Evolutionary conservation across 2,888 invertebrate genomes (phyloP).

Genomic region (Deladenus siricidicola): DNA sequence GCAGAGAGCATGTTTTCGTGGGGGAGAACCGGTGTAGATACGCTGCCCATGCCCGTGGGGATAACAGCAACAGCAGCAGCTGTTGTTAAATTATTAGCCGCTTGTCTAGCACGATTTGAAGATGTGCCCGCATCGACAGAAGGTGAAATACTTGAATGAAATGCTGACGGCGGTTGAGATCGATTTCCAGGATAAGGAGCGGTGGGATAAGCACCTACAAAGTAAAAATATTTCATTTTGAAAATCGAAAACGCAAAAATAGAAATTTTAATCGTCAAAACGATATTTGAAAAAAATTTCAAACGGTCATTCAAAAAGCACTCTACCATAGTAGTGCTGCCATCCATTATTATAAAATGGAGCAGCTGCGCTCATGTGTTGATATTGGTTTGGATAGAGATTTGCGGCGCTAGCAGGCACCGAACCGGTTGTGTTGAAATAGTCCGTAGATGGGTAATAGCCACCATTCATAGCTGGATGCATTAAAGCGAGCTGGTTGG

Average conservation of each 20-base stretch:
- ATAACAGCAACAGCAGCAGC: background rate
- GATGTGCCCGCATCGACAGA: background rate
- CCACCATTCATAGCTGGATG: background rate
- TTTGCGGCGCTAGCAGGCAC: background rate
- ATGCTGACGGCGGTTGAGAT: background rate
- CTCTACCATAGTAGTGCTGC: background rate
- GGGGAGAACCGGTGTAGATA: background rate
- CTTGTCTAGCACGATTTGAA: background rate
- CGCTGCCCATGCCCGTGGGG: background rate
- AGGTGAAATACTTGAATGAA: background rate
- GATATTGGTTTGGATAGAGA: background rate
- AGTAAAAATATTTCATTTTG: too few species aligned
- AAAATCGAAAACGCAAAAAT: too few species aligned
- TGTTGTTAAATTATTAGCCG: background rate
- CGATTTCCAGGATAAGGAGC: background rate
- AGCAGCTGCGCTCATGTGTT: background rate
- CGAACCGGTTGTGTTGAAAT: background rate
- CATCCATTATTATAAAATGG: background rate
- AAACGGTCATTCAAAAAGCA: too few species aligned
- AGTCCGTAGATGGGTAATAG: background rate
- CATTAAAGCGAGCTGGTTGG: background rate
- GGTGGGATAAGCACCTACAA: background rate
- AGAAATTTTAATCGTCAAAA: too few species aligned
- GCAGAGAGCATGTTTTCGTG: background rate
- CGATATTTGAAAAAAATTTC: too few species aligned